Evolutionary conservation across 2,888 invertebrate genomes (phyloP).

Genomic region (Scrobipalpa atriplicella): DNA sequence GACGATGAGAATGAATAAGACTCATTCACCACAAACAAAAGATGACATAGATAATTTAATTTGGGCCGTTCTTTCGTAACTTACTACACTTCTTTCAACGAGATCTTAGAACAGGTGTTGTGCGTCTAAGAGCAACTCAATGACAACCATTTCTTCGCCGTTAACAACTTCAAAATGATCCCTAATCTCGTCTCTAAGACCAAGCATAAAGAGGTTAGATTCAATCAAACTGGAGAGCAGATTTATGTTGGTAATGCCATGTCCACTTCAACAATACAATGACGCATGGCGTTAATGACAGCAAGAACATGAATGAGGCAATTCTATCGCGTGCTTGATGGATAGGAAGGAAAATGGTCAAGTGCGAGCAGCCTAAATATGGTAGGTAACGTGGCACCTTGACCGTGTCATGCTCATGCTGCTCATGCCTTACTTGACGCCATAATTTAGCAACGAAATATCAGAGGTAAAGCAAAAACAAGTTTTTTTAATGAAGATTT

Average conservation of each 20-base stretch:
- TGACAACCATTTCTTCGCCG: conserved; percentile 20
- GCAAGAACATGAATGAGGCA: conserved; percentile 37
- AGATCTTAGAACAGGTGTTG: conserved; percentile 45
- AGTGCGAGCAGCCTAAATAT: background rate
- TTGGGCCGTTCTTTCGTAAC: conserved; percentile 34
- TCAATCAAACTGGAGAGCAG: conserved; percentile 23
- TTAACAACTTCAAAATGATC: background rate
- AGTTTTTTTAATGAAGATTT: too few relatives aligned
- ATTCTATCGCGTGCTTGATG: conserved; percentile 39
- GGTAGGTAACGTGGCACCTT: too few relatives aligned
- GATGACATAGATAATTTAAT: conserved; percentile 31
- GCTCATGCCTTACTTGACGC: too few relatives aligned
- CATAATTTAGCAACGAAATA: too few relatives aligned
- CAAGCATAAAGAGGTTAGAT: conserved; percentile 22
- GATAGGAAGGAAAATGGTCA: conserved; percentile 29
- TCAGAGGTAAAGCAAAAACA: too few relatives aligned
- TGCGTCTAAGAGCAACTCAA: conserved; percentile 35
- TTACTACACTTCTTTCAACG: conserved; percentile 20
- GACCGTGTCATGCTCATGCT: too few relatives aligned
- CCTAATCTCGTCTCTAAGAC: conserved; percentile 29
- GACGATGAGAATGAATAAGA: background rate
- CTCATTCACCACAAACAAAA: conserved; percentile 21
- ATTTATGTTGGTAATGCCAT: conserved; percentile 28
- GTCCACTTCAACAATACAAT: conserved; percentile 33
- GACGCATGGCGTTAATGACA: conserved; percentile 31